Conservation (phyloP, 2,113 vertebrate species). For the Synodontis membranacea region DNA sequence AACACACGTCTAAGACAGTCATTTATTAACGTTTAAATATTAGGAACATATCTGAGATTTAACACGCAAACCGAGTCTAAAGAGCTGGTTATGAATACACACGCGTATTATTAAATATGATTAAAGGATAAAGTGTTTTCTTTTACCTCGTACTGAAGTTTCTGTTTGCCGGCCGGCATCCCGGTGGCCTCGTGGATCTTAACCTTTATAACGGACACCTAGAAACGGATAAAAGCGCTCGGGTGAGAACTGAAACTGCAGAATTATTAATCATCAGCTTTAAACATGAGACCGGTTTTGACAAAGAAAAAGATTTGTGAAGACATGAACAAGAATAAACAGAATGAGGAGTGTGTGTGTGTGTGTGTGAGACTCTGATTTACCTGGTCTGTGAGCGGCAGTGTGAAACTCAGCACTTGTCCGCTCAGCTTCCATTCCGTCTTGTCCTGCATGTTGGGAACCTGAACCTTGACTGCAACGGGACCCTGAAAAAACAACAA, state of each 20-base stretch:
- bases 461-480: slow-evolving; percentile 95
- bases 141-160: slow-evolving; percentile 92
- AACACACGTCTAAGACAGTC: too few relatives aligned
- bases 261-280: background rate
- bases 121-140: background rate
- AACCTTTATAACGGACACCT: slow-evolving; percentile 99
- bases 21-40: too few relatives aligned
- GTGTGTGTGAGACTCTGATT: background rate
- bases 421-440: slow-evolving; percentile 96
- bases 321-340: background rate
- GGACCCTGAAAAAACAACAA: slow-evolving; percentile 77
- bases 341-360: background rate
- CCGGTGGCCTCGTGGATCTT: slow-evolving; percentile 98
- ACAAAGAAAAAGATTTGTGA: background rate
- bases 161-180: slow-evolving; percentile 98
- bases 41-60: background rate
- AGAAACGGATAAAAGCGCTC: slow-evolving; percentile 23
- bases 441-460: slow-evolving; percentile 99
- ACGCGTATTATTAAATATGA: background rate
- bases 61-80: background rate
- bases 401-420: slow-evolving; percentile 92
- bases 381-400: slow-evolving; percentile 96
- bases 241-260: background rate
- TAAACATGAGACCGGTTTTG: background rate
- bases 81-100: background rate